These are phyloP conservation scores for Chelmon rostratus DNA, from an alignment of 2,797 vertebrate genomes.

Conservation along the genomic window DNA sequence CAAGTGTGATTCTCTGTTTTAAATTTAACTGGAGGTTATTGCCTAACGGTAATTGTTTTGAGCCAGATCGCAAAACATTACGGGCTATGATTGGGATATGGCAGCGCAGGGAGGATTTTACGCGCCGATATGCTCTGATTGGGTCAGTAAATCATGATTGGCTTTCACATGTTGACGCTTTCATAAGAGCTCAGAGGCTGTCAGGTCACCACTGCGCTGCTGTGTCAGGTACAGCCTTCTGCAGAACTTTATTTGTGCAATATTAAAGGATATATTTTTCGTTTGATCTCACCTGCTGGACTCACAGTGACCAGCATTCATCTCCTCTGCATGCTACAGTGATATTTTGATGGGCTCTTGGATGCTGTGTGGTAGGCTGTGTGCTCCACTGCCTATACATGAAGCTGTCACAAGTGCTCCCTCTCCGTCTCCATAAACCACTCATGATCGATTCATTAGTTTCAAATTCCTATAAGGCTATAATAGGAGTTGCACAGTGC, in stretches of 20 bases:
- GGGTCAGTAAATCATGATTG: conserved; percentile 33
- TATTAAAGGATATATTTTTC: background rate
- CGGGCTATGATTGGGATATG: background rate
- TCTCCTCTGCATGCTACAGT: conserved; percentile 3
- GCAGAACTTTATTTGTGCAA: background rate
- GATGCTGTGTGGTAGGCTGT: background rate
- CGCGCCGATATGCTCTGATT: background rate
- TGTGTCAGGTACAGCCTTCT: background rate
- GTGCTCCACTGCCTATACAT: conserved; percentile 39
- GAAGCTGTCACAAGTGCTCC: conserved; percentile 57
- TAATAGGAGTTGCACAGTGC: conserved; percentile 47
- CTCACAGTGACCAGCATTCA: background rate
- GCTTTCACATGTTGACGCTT: conserved; percentile 23
- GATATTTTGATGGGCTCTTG: background rate
- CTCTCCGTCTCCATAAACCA: conserved; percentile 52
- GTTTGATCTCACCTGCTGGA: background rate
- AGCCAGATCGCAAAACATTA: background rate
- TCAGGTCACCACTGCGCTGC: conserved; percentile 1
- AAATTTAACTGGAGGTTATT: background rate
- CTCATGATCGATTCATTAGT: conserved; percentile 68
- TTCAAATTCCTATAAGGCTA: conserved; percentile 38
- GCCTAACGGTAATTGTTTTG: background rate
- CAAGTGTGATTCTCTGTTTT: background rate
- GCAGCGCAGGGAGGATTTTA: background rate
- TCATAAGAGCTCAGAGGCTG: conserved; percentile 35